phyloP scores from a whole-genome alignment of 2,888 invertebrate genomes.

The Elysia crispata region DNA sequence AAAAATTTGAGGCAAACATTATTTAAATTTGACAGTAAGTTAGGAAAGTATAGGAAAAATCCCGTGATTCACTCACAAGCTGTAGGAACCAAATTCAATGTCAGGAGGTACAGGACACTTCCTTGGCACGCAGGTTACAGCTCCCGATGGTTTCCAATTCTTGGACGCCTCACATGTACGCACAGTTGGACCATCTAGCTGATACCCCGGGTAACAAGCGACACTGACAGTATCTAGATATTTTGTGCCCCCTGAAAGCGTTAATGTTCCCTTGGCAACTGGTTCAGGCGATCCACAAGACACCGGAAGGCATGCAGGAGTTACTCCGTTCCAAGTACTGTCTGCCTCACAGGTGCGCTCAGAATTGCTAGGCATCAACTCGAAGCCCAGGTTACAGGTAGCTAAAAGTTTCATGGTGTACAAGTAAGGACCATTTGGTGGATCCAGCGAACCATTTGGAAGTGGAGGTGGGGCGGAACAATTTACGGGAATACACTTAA shows the following conservation, averaged over 20 bases:
- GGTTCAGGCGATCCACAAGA: slow-evolving; percentile 62
- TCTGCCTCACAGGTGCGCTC: slow-evolving; percentile 57
- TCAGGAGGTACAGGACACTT: slow-evolving; percentile 57
- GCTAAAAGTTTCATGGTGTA: no score
- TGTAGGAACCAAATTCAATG: slow-evolving; percentile 40
- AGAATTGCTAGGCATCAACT: no score
- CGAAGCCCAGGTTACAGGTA: no score
- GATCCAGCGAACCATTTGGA: slow-evolving; percentile 53
- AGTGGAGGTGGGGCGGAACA: slow-evolving; percentile 76
- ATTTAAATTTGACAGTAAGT: no score
- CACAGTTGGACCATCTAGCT: slow-evolving; percentile 53
- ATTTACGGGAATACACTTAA: slow-evolving; percentile 71
- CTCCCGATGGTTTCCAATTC: slow-evolving; percentile 57
- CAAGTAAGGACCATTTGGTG: not conserved
- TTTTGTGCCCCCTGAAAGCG: slow-evolving; percentile 54
- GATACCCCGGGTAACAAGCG: slow-evolving; percentile 63
- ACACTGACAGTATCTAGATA: slow-evolving; percentile 63
- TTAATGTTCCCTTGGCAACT: slow-evolving; percentile 57
- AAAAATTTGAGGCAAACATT: no score
- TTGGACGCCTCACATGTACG: slow-evolving; percentile 56
- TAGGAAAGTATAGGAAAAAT: no score
- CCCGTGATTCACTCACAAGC: not conserved
- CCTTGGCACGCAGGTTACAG: slow-evolving; percentile 58
- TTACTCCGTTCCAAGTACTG: slow-evolving; percentile 67
- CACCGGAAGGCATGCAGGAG: slow-evolving; percentile 71